These are phyloP conservation scores for Unio pictorum DNA, from an alignment of 2,888 invertebrate species.

Conservation along the genomic window DNA sequence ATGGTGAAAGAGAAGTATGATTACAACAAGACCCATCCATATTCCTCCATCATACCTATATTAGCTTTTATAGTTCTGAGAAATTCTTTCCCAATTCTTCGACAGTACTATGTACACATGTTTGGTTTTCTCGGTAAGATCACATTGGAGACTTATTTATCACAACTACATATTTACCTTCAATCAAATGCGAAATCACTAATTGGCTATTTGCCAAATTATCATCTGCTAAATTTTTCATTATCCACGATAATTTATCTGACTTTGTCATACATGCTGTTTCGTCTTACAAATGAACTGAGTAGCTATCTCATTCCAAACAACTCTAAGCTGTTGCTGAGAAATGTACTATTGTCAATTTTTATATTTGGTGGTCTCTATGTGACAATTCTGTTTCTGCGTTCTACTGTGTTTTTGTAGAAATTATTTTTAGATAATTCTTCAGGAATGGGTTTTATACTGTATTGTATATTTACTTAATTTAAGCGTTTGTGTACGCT, in stretches of 20 bases:
- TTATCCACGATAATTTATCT: constrained; percentile 54
- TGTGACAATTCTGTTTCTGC: not conserved
- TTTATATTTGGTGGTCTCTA: constrained; percentile 7
- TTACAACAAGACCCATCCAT: constrained; percentile 53
- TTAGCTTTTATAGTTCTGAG: constrained; percentile 48
- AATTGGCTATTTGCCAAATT: constrained; percentile 45
- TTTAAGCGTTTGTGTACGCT: too few relatives aligned
- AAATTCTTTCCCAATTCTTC: constrained; percentile 46
- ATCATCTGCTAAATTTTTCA: constrained; percentile 54
- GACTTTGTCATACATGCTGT: constrained; percentile 45
- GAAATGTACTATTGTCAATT: constrained; percentile 10
- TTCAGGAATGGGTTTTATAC: too few relatives aligned
- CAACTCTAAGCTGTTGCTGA: constrained; percentile 26
- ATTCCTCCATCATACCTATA: constrained; percentile 51
- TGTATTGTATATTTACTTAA: too few relatives aligned
- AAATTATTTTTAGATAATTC: too few relatives aligned
- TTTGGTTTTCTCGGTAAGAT: constrained; percentile 59
- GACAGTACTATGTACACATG: constrained; percentile 45
- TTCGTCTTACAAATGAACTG: constrained; percentile 48
- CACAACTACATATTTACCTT: constrained; percentile 59
- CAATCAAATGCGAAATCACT: constrained; percentile 60
- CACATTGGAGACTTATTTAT: constrained; percentile 60
- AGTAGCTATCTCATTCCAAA: constrained; percentile 50
- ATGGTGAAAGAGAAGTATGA: constrained; percentile 42
- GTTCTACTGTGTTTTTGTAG: not conserved